Percentiles rank a stretch among this genome's conserved stretches.
Conservation (phyloP, 2,113 vertebrate species). For the Pholis gunnellus region DNA sequence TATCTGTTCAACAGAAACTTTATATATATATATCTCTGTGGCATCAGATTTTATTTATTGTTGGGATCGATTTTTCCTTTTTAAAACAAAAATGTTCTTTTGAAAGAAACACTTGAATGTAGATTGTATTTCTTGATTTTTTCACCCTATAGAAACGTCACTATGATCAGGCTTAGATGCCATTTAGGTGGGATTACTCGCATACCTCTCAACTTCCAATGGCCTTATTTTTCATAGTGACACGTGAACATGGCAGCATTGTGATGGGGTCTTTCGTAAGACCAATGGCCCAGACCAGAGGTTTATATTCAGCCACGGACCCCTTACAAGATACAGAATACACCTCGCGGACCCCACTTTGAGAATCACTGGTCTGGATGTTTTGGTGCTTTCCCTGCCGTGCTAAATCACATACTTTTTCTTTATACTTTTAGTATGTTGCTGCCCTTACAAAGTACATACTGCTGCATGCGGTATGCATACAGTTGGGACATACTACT, state of each 20-base stretch:
- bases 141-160: neutral
- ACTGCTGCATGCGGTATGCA: neutral
- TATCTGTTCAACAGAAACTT: neutral
- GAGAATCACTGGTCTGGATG: neutral
- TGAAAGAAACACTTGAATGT: neutral
- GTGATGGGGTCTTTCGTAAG: constrained; percentile 24
- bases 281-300: neutral
- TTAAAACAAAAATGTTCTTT: neutral
- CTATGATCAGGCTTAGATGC: neutral
- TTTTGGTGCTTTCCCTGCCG: neutral
- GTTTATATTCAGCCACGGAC: neutral
- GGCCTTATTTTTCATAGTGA: constrained; percentile 1
- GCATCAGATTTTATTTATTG: neutral
- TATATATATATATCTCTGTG: neutral
- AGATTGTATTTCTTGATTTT: neutral
- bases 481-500: neutral
- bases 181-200: constrained; percentile 21
- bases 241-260: constrained; percentile 22
- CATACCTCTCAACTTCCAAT: constrained; percentile 34
- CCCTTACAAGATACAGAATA: neutral
- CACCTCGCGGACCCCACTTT: neutral
- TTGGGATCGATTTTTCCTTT: neutral
- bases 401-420: neutral
- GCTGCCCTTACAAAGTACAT: neutral
- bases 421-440: neutral